Base-by-base conservation (phyloP, 2,888 invertebrate species). In the Dastarcus helophoroides region DNA sequence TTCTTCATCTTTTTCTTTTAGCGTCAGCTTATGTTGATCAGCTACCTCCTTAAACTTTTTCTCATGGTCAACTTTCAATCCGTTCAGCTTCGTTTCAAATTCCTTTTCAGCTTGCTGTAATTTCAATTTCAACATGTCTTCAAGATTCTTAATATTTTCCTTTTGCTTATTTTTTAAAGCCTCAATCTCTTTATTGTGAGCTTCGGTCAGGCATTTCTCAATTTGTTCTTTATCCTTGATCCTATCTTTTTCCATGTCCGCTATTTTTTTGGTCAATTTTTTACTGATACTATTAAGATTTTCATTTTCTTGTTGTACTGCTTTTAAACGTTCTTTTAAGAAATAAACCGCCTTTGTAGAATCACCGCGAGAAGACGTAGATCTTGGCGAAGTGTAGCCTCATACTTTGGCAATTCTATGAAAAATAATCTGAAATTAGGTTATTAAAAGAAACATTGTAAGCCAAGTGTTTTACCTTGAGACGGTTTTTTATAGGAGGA, bases 1-100 rank as follows among this genome's bases (percentile, higher is more conserved):
- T 40, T 51, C 51, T 7, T 37, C 35, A 21, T 50, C 46, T 32
- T 46, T 50, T 11, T 36, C 43, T 22, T 33, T 41, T 8, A 41
- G 34, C 10, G 32, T 26, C 4, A 33, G 35, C 6, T 44, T 40
- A 26, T 42, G 21, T 34, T 47, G 36, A 4, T 26, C 27, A 22
- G 39, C 36, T 9, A 45, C 13, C 28, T 47, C 34, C 4, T 19
- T 28, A 4, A 43, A 31, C 38, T 43, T 38, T 29, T 26, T 31
- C 5, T 46, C 46, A 25, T 41, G 48, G 12, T 19, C 35, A 3
- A 19, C 22, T 28, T 39, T 42, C 2, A 47, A 10, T 8, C 44
- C 36, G 3, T 38, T 31, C 7, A 42, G 32, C 38, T 43, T 40
- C 21, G 41, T 25, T 26, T 40, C 32, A 31, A 37, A 42, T 11